phyloP scores from a whole-genome alignment of 2,113 vertebrate genomes.

The Percina caprodes region DNA sequence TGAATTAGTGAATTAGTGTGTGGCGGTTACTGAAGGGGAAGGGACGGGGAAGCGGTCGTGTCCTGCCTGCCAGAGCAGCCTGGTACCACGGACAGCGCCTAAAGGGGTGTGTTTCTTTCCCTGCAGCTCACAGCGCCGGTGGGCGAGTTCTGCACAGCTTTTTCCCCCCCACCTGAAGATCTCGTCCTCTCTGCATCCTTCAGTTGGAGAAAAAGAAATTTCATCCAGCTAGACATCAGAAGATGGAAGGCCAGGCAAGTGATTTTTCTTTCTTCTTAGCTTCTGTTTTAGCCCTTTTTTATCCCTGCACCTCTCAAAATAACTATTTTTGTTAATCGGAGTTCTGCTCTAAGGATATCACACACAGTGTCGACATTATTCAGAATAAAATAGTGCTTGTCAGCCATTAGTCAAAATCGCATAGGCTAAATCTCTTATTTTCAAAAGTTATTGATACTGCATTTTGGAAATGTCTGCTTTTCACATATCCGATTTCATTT shows the following conservation, averaged over 20 bases:
- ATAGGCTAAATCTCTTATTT: too few species aligned
- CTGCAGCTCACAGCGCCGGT: slow-evolving; percentile 45
- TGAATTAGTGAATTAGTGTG: background rate
- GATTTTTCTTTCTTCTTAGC: background rate
- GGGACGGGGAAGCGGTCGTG: slow-evolving; percentile 10
- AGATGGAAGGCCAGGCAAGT: slow-evolving; percentile 80
- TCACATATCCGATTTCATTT: too few species aligned
- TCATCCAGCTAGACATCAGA: background rate
- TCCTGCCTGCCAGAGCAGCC: background rate
- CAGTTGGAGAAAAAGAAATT: background rate
- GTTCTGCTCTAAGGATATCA: too few species aligned
- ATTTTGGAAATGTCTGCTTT: too few species aligned
- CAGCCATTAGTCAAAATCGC: too few species aligned
- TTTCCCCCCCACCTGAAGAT: slow-evolving; percentile 40
- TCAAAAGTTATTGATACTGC: too few species aligned
- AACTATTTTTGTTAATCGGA: too few species aligned
- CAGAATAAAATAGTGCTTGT: too few species aligned
- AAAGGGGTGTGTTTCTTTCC: slow-evolving; percentile 37
- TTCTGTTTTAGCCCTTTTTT: too few species aligned
- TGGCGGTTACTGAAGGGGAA: accelerated
- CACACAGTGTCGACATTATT: too few species aligned
- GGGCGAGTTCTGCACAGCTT: slow-evolving; percentile 43
- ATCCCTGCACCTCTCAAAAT: too few species aligned
- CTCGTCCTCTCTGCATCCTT: background rate
- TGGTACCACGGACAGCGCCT: slow-evolving; percentile 73